Conservation (phyloP, 1,140 invertebrate genomes). For the Papilio machaon region DNA sequence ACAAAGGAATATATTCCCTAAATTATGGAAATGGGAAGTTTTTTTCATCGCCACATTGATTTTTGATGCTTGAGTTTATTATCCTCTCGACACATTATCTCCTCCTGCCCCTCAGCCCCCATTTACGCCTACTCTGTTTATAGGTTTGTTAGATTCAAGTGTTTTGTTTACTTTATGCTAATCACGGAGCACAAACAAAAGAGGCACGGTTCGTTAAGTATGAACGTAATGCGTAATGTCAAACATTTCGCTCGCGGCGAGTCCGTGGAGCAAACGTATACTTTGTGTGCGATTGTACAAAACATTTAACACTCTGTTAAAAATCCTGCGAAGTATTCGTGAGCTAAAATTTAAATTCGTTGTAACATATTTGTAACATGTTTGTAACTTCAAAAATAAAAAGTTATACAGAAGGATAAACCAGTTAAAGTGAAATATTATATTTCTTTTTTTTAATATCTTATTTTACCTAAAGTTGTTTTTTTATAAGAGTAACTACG, state of each 20-base stretch:
- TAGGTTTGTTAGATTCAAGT: constrained; percentile 13
- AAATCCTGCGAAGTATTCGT: constrained; percentile 4
- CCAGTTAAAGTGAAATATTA: not conserved
- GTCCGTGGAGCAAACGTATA: not conserved
- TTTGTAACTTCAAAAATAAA: not conserved
- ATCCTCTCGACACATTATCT: not conserved
- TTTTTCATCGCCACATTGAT: not conserved
- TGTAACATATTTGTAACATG: not conserved
- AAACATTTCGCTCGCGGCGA: constrained; percentile 11
- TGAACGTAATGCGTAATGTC: constrained; percentile 22
- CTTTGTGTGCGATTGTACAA: not conserved
- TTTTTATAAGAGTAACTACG: not conserved
- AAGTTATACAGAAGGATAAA: not conserved
- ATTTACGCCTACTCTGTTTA: not conserved
- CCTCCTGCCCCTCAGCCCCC: not conserved
- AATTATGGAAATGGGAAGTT: not conserved
- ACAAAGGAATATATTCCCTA: not conserved
- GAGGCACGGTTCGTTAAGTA: constrained; percentile 20
- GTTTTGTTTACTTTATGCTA: constrained; percentile 27
- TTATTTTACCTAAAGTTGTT: not conserved
- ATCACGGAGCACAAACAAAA: constrained; percentile 13
- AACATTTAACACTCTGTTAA: not conserved
- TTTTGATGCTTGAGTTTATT: not conserved
- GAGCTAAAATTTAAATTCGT: not conserved
- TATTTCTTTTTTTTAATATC: not conserved